Evolutionary conservation across 2,797 vertebrate genomes (phyloP), one percentile per base, ranked within the genome.

Genomic region (Knipowitschia caucasica): DNA sequence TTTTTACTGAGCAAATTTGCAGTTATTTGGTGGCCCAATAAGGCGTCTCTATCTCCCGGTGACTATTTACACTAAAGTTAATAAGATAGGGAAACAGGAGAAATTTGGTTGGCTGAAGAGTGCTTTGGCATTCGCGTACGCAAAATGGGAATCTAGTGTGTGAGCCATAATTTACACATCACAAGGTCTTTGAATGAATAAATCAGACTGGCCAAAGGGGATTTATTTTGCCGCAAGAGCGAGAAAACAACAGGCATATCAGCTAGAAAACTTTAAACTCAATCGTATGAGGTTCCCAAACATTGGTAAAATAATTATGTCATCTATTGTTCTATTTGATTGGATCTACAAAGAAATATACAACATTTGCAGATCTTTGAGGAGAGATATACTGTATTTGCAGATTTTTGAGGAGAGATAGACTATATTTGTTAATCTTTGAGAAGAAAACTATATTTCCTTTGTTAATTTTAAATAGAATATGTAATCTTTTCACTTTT

Each of bases 141-240:
- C n/a, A 18, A 46, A 44, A 27, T 43, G 24, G 9, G 45, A 30
- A 47, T 47, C 27, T 21, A 30, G 45, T 31, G 27, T 31, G 27
- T 47, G 45, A 47, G 26, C 27, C 27, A 30, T 30, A 47, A 47
- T 47, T 47, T 47, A 47, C 45, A 47, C 27, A 46, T 46, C 26
- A 46, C 44, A 30, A 47, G 45, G 27, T 47, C 27, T 30, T 47
- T 30, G 17, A 30, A 47, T 47, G 27, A 47, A 47, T 47, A 47
- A 30, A 47, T 31, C 45, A 47, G 27, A 47, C 10, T 47, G 45
- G 45, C 45, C 45, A 31, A 47, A 47, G 45, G 45, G 45, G 26
- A 20, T 47, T 30, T 47, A 47, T 30, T 30, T 47, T 47, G 45
- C 45, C 20, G 26, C 50, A 29, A 7, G 15, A 29, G 43, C n/a